These are phyloP conservation scores for Psococerastis gibbosa DNA, from an alignment of 2,888 invertebrate species.

Conservation along the genomic window DNA sequence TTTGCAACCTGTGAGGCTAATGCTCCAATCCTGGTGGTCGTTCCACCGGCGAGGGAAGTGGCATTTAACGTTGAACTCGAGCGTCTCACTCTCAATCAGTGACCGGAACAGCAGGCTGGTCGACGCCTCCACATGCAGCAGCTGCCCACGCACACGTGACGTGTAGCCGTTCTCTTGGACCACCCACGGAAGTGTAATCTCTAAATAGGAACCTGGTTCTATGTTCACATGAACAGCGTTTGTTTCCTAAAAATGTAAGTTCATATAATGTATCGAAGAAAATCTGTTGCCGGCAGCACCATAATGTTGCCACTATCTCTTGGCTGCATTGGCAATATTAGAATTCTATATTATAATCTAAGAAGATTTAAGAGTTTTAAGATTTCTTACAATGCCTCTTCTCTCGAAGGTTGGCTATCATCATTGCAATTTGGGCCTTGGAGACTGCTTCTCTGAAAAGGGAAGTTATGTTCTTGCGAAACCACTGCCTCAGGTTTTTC, in stretches of 20 bases:
- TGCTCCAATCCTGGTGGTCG: slow-evolving; percentile 86
- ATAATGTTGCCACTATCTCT: too few relatives aligned
- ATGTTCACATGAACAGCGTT: slow-evolving; percentile 94
- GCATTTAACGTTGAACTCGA: slow-evolving; percentile 75
- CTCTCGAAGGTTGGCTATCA: too few relatives aligned
- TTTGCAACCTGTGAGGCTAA: slow-evolving; percentile 84
- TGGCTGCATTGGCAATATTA: too few relatives aligned
- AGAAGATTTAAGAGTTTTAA: too few relatives aligned
- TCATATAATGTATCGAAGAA: too few relatives aligned
- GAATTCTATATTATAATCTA: too few relatives aligned
- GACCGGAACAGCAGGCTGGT: slow-evolving; percentile 87
- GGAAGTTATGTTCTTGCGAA: too few relatives aligned
- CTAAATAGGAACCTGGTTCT: slow-evolving; percentile 87
- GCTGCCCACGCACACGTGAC: slow-evolving; percentile 79
- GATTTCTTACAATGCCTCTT: too few relatives aligned
- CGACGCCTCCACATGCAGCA: slow-evolving; percentile 85
- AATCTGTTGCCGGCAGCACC: too few relatives aligned
- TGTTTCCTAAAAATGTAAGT: slow-evolving; percentile 76
- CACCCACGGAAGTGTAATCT: slow-evolving; percentile 92
- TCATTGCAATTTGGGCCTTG: too few relatives aligned
- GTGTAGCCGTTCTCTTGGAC: slow-evolving; percentile 72
- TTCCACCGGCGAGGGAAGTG: slow-evolving; percentile 92
- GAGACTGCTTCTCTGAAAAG: too few relatives aligned
- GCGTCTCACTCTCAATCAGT: slow-evolving; percentile 81
- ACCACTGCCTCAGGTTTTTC: too few relatives aligned